These are phyloP conservation scores for Ophioninae sp. DNA, from an alignment of 2,888 invertebrate genomes.

Conservation along the genomic window DNA sequence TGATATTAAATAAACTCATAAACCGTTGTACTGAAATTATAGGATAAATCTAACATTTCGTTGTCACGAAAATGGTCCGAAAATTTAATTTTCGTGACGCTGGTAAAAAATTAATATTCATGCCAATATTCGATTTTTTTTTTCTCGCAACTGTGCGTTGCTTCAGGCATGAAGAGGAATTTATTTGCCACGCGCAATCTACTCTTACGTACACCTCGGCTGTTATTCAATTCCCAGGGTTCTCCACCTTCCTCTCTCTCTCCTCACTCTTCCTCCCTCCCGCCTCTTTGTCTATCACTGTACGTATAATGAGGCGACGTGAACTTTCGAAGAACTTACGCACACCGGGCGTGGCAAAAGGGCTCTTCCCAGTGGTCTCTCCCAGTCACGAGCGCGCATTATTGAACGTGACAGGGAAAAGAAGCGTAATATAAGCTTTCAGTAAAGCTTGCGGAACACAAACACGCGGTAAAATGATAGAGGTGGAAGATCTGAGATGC, in stretches of 20 bases:
- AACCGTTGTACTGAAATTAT: no score
- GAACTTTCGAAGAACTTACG: constrained; percentile 53
- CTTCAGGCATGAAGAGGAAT: constrained; percentile 4
- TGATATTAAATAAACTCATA: no score
- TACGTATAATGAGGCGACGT: constrained; percentile 23
- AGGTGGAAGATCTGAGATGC: constrained; percentile 54
- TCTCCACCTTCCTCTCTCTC: neutral
- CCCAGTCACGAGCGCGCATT: constrained; percentile 55
- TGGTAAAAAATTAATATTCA: neutral
- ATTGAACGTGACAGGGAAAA: constrained; percentile 61
- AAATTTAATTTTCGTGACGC: no score
- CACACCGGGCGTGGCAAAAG: constrained; percentile 59
- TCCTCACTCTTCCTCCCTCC: neutral
- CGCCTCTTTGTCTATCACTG: neutral
- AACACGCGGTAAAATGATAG: constrained; percentile 48
- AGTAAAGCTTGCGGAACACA: constrained; percentile 49
- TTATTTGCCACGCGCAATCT: constrained; percentile 23
- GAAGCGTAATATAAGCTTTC: constrained; percentile 50
- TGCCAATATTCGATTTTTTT: neutral
- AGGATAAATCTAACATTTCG: no score
- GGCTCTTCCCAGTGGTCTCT: constrained; percentile 24
- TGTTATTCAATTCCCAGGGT: constrained; percentile 10
- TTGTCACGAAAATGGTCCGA: no score
- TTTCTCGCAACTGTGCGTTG: constrained; percentile 9
- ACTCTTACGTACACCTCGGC: constrained; percentile 12